Evolutionary conservation across 2,797 vertebrate species (phyloP), one percentile per base, ranked within the genome.

Genomic region (Enteromius radiatus): DNA sequence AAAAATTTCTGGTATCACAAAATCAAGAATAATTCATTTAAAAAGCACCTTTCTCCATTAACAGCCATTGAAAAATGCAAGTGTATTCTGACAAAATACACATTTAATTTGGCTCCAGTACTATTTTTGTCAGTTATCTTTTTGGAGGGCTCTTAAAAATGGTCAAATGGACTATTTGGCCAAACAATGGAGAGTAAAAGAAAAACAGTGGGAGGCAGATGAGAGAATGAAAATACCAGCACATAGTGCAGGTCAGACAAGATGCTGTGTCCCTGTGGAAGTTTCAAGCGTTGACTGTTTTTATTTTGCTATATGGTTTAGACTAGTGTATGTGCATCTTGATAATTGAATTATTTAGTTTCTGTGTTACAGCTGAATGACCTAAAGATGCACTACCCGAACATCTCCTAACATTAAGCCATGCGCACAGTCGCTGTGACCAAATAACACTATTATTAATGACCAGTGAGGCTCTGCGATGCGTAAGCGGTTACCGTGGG

Each of bases 371-470:
- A 76, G 36, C 5, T 41, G 49, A 71, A 6, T 63, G 54, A 63
- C 41, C 52, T 54, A 71, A 43, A 71, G 54, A 71, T 49, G 41
- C 17, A 71, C 41, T 71, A 47, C 54, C 14, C 3, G 0, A n/a
- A 17, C 45, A 61, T 63, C 17, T 21, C 71, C 38, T 33, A 61
- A 69, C 52, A 80, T 71, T 45, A 63, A 47, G 19, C 5, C 8
- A 45, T 33, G 38, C 4, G 14, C 11, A 71, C 21, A 70, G 19
- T 65, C 3, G 15, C 19, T 61, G 28, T 70, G 49, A 80, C 19
- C 79, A 71, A 49, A 80, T 61, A 80, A 80, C 52, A 80, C 26
- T 36, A 19, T 71, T 80, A 63, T 71, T 73, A 81, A 81, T 71
- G 79, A 49, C 52, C 21, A n/a, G 21, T 3, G 11, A 23, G 38